These are phyloP conservation scores for Brachionus paranguensis DNA, from an alignment of 1,140 invertebrate genomes.

Conservation along the genomic window DNA sequence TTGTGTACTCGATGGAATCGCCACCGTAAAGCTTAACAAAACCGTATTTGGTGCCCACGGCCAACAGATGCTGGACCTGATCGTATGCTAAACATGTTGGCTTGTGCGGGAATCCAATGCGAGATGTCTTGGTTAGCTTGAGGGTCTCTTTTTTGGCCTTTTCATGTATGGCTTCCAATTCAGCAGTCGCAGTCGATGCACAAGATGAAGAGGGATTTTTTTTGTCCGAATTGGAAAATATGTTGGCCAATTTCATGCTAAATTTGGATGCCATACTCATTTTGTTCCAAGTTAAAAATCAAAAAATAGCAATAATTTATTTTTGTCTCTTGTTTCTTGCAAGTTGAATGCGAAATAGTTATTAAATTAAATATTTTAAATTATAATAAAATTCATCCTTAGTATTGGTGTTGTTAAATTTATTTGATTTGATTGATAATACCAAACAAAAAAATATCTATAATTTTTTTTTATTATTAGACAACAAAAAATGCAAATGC, in stretches of 20 bases:
- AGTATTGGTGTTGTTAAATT: background rate
- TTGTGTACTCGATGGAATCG: constrained; percentile 35
- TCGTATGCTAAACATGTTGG: constrained; percentile 94
- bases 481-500: background rate
- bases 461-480: background rate
- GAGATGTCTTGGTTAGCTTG: constrained; percentile 68
- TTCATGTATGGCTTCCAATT: constrained; percentile 36
- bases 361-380: background rate
- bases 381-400: constrained; percentile 3
- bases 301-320: constrained; percentile 1
- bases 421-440: constrained; percentile 28
- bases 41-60: constrained; percentile 90
- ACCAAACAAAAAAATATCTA: background rate
- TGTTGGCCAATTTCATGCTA: constrained; percentile 38
- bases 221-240: constrained; percentile 38
- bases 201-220: background rate
- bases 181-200: background rate
- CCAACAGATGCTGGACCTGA: constrained; percentile 89
- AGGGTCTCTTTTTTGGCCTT: constrained; percentile 37
- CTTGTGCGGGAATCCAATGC: constrained; percentile 96
- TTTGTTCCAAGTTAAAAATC: background rate
- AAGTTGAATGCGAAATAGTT: background rate
- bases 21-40: constrained; percentile 78
- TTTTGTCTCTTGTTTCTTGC: background rate
- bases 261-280: constrained; percentile 39